A percentile compares a stretch with the other conserved stretches of the same genome.
These are phyloP conservation scores for Stegostoma tigrinum DNA, from an alignment of 2,113 vertebrate genomes.

Conservation along the genomic window DNA sequence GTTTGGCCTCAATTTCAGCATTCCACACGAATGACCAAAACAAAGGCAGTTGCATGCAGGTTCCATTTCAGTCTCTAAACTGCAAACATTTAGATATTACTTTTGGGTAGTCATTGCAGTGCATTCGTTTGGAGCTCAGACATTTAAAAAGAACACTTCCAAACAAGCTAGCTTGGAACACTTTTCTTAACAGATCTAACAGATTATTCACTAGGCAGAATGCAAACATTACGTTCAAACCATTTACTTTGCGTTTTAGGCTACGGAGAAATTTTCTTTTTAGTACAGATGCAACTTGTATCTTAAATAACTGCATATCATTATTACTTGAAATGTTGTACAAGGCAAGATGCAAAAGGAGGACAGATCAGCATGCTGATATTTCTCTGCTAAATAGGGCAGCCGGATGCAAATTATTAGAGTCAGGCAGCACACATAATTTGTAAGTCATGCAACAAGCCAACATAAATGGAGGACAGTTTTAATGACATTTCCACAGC, in stretches of 20 bases:
- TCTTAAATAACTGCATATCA: slow-evolving; percentile 23
- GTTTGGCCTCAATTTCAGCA: slow-evolving; percentile 32
- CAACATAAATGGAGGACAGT: slow-evolving; percentile 3
- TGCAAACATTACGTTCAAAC: slow-evolving; percentile 21
- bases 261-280: background rate
- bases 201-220: slow-evolving; percentile 25
- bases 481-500: slow-evolving; percentile 46
- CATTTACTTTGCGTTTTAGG: background rate
- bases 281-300: slow-evolving; percentile 22
- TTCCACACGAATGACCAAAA: slow-evolving; percentile 11
- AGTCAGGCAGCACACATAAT: background rate
- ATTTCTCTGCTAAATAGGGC: slow-evolving; percentile 19
- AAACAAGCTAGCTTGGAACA: slow-evolving; percentile 18
- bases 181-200: slow-evolving; percentile 15
- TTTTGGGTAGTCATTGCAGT: slow-evolving; percentile 26
- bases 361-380: slow-evolving; percentile 19
- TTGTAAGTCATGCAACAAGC: background rate
- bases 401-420: slow-evolving; percentile 22
- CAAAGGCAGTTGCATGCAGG: slow-evolving; percentile 17
- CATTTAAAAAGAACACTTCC: slow-evolving; percentile 8
- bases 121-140: background rate
- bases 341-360: background rate
- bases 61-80: slow-evolving; percentile 30
- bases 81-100: slow-evolving; percentile 27
- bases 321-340: background rate